Base-by-base conservation (phyloP, 2,797 vertebrate species). In the Cuniculus paca region DNA sequence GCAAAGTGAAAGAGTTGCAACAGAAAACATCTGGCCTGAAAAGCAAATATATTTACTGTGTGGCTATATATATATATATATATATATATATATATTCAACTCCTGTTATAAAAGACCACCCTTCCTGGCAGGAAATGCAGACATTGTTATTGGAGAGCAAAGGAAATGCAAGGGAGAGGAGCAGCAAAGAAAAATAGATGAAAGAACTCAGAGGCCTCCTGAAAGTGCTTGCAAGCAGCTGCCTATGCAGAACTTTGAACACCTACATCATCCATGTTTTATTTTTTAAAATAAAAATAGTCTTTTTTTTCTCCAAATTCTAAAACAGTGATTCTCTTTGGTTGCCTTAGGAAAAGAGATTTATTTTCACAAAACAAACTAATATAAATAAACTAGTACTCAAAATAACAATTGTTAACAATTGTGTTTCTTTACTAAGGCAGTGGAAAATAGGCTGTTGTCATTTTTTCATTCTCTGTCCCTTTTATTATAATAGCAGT, bases 341-440 rank as follows among this genome's bases (percentile, higher is more conserved):
- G 6, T 87, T 93, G 12, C 81, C 34, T 95, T 96, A 52, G 34
- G 17, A 77, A 85, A 17, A 95, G n/a, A 52, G 50, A 39, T 74
- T 79, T 86, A 75, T 87, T 95, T 96, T 94, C 74, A 82, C 14
- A 50, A 2, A 58, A 10, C 7, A 78, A 96, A 77, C 22, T 86
- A 86, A 89, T 63, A 90, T 17, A 87, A 92, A 86, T 22, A 78
- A 83, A n/a, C 19, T 26, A 60, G 28, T 28, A 54, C 84, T 70
- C 56, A 88, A 81, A 50, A 52, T 61, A 58, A 52, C 10, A 75
- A n/a, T 58, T 68, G 26, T 54, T 92, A 84, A 74, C 54, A 96
- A 85, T 88, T 72, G 52, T 0, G 0, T 39, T 90, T 86, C 70
- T 95, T 95, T n/a, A 93, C 39, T n/a, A 80, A 61, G 24, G 12